Evolutionary conservation across 2,888 invertebrate genomes (phyloP), one percentile per base, ranked within the genome.

Genomic region (Myopa testacea): DNA sequence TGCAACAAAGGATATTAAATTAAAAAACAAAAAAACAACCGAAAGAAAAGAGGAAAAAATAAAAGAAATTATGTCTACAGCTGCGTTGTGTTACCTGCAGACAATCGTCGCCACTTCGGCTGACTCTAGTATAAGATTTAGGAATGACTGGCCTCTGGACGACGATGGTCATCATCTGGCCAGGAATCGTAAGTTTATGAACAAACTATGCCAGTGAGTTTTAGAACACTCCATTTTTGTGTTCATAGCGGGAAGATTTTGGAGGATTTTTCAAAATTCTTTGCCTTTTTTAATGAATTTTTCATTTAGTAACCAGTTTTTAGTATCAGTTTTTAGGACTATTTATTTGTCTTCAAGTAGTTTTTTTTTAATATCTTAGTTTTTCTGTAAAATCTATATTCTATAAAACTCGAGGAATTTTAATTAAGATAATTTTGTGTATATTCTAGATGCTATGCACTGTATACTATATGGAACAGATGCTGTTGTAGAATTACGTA

Each of bases 141-240:
- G 63, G 12, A 75, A 80, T 78, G 82, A 82, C 78, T 84, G 84
- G 84, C 81, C 83, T 77, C 82, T 83, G 81, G 71, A 79, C 62
- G 82, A 10, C 26, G 62, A 4, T 19, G 26, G 77, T 65, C 82
- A 81, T 80, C 81, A 78, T 78, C 78, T 83, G 75, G 80, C 81
- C 45, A 78, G 81, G 77, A 82, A 82, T 80, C 79, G 82, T 83
- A 81, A 80, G 82, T 82, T 77, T 34, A 72, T 10, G 26, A 52
- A 70, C 70, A n/a, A 58, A 14, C 52, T 26, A 26, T 26, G 26
- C 26, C 26, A 26, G 26, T 26, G 26, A 26, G 26, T 26, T 26
- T 26, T 26, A 26, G 26, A 26, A 26, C 26, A 26, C 26, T 26
- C 26, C 1, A 26, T 26, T 2, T 26, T 26, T 26, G 26, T 26